Evolutionary conservation across 2,888 invertebrate species (phyloP).

Genomic region (Ochropleura plecta): DNA sequence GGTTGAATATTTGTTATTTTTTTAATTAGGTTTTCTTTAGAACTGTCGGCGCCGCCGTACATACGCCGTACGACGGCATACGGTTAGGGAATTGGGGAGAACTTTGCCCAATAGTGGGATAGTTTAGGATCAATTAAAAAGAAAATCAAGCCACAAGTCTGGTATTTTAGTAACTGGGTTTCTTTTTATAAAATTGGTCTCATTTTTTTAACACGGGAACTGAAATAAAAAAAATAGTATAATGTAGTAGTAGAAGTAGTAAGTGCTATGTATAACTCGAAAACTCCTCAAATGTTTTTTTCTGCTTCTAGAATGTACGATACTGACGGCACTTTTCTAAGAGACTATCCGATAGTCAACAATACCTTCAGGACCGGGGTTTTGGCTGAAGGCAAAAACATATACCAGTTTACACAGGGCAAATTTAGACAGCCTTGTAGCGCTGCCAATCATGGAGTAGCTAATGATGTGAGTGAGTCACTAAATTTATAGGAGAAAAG

Average conservation of each 20-base stretch:
- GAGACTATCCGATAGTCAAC: slow-evolving; percentile 17
- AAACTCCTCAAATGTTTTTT: not conserved
- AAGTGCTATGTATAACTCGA: no score
- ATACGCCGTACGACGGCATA: no score
- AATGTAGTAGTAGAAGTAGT: no score
- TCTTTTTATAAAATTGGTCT: not conserved
- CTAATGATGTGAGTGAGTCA: slow-evolving; percentile 15
- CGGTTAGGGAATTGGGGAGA: no score
- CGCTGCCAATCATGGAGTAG: slow-evolving; percentile 7
- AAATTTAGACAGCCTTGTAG: slow-evolving; percentile 12
- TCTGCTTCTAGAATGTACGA: slow-evolving; percentile 20
- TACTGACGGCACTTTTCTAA: slow-evolving; percentile 12
- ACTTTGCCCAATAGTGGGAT: no score
- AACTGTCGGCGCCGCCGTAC: no score
- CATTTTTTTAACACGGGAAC: no score
- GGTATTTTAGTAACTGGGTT: not conserved
- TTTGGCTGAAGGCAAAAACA: slow-evolving; percentile 19
- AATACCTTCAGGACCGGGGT: slow-evolving; percentile 12
- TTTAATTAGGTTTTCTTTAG: no score
- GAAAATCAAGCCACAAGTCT: not conserved
- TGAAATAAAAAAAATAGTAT: no score
- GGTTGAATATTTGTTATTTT: no score
- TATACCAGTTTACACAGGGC: slow-evolving; percentile 21
- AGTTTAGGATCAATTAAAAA: no score
- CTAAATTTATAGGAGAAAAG: not conserved